Conservation (phyloP, 2,797 vertebrate species). For the Ptychobarbus kaznakovi region DNA sequence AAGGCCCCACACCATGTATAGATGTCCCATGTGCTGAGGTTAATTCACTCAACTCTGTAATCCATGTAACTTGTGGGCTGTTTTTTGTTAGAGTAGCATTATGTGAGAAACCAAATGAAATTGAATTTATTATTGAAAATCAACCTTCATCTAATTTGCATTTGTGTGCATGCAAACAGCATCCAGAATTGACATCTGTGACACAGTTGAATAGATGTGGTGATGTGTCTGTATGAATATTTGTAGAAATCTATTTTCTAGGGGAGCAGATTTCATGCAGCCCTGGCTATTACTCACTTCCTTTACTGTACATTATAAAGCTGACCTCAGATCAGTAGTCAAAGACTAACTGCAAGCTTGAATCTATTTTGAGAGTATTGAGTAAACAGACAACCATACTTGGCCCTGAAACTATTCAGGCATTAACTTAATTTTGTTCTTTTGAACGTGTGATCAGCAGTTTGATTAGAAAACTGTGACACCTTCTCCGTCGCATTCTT, state of each 20-base stretch:
- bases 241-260: constrained; percentile 8
- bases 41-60: neutral
- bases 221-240: neutral
- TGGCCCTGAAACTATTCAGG: neutral
- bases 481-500: constrained; percentile 29
- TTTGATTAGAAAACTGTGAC: constrained; percentile 28
- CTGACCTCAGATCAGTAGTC: neutral
- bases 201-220: neutral
- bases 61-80: neutral
- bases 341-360: neutral
- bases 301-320: constrained; percentile 1
- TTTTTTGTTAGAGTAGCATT: neutral
- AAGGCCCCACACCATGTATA: neutral
- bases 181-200: neutral
- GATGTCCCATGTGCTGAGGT: constrained; percentile 5
- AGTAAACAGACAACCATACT: neutral
- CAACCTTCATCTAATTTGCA: neutral
- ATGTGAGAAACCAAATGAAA: neutral
- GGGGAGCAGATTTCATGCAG: neutral
- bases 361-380: constrained; percentile 2
- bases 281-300: neutral
- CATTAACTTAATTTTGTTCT: neutral
- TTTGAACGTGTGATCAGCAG: neutral
- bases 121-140: neutral
- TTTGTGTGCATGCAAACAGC: neutral